Evolutionary conservation across 1,140 invertebrate species (phyloP).

Genomic region (Psix sp.): DNA sequence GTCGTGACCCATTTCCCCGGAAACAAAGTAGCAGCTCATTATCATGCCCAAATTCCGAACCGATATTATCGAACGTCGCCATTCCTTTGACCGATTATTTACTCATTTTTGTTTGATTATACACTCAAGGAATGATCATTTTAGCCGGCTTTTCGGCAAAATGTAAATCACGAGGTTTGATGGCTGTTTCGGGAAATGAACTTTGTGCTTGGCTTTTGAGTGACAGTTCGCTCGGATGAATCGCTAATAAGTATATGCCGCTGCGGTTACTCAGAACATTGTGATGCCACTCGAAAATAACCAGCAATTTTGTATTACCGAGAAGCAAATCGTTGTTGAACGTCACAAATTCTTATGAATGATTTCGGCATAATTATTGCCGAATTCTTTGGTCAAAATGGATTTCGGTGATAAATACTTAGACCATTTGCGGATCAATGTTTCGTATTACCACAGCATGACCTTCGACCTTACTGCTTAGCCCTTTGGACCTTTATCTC

Average conservation of each 20-base stretch:
- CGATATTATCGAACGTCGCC: conserved; percentile 23
- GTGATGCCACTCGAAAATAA: neutral
- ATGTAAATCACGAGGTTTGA: conserved; percentile 42
- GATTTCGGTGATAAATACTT: too few relatives aligned
- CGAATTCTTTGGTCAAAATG: too few relatives aligned
- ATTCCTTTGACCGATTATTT: conserved; percentile 16
- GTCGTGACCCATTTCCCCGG: conserved; percentile 47
- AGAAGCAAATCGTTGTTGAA: too few relatives aligned
- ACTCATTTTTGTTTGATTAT: conserved; percentile 37
- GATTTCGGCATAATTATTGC: too few relatives aligned
- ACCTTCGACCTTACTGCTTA: conserved; percentile 38
- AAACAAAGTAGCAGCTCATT: conserved; percentile 47
- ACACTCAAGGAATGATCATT: conserved; percentile 35
- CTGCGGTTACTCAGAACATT: too few relatives aligned
- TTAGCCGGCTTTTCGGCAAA: conserved; percentile 10
- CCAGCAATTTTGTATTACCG: too few relatives aligned
- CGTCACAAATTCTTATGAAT: too few relatives aligned
- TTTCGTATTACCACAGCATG: conserved; percentile 23
- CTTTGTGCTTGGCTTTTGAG: conserved; percentile 28
- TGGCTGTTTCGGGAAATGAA: conserved; percentile 29
- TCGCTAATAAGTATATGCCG: conserved; percentile 30
- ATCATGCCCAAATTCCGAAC: conserved; percentile 33
- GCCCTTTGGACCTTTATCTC: conserved; percentile 50
- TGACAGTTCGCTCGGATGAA: conserved; percentile 33
- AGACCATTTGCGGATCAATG: conserved; percentile 25